A percentile compares a stretch with the other conserved stretches of the same genome.
Conservation (phyloP, 30 jellyfish, hydroid and myxozoan species). For the Chironex yamaguchii region DNA sequence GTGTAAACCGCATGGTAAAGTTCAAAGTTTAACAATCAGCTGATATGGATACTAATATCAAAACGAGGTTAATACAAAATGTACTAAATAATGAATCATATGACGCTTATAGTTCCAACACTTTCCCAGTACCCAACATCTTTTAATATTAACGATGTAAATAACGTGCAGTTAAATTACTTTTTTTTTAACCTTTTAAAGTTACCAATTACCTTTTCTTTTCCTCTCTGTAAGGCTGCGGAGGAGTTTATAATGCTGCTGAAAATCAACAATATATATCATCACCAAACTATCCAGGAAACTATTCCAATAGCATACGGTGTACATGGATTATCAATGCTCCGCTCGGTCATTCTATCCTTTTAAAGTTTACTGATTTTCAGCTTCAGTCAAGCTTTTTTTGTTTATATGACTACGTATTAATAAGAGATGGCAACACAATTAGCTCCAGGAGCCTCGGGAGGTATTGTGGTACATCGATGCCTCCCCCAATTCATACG, state of each 20-base stretch:
- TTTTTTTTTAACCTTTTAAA: no score
- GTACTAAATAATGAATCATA: no score
- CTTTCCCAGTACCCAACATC: no score
- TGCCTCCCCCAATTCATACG: constrained; percentile 21
- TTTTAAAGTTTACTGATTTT: constrained; percentile 50
- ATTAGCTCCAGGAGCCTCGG: constrained; percentile 47
- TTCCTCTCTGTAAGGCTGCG: constrained; percentile 52
- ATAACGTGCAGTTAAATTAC: no score
- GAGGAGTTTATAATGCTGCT: constrained; percentile 61
- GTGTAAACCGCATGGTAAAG: no score
- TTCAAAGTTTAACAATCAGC: no score
- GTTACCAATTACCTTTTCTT: neutral
- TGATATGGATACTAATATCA: no score
- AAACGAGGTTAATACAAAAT: no score
- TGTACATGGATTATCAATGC: constrained; percentile 75
- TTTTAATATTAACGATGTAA: no score
- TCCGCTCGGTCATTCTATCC: constrained; percentile 38
- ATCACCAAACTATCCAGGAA: constrained; percentile 70
- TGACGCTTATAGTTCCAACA: no score
- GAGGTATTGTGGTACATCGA: constrained; percentile 29
- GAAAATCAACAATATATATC: constrained; percentile 36
- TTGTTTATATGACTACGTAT: constrained; percentile 56
- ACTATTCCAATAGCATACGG: constrained; percentile 38
- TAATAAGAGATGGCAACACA: constrained; percentile 68
- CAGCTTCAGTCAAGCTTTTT: constrained; percentile 34